Evolutionary conservation across 2,888 invertebrate species (phyloP), one percentile per base, ranked within the genome.

Genomic region (Perithous albicinctus): DNA sequence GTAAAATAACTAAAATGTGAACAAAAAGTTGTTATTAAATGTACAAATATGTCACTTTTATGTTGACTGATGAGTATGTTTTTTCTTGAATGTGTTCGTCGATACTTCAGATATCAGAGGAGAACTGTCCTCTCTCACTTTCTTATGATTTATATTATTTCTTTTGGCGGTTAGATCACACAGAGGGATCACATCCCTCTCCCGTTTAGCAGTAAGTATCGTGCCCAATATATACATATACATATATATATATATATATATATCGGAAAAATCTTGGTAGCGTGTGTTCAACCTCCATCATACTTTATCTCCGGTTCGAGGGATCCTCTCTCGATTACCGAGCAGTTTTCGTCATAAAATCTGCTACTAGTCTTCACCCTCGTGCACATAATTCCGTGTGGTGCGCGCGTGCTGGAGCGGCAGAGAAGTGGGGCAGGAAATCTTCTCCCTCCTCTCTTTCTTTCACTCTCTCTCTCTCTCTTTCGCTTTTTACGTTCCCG

Each of bases 351-450:
- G 66, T 80, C 78, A 74, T 83, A 84, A 84, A 84, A 84, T 84
- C 78, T 84, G 84, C 83, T 84, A 78, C 83, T 41, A 80, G 83
- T 84, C 82, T 78, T 78, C 83, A 76, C 82, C 78, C 84, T 80
- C 61, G 61, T 72, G 59, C 61, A 66, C 56, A 78, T 84, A 84
- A 79, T 80, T 80, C 77, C 56, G 61, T 29, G 63, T 63, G 69
- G 66, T 72, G 75, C 82, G 74, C 81, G 56, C 73, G 81, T 73
- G 56, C 74, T 74, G 20, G 12, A 78, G 66, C 78, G 48, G 35
- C 72, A 20, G 64, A 70, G 73, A 72, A 63, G 63, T 63, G 63
- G 63, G 41, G 20, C 63, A 63, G 63, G 63, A 66, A 59, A 78
- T 84, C 79, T 82, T 29, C 63, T 38, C 51, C 61, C 43, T 41